phyloP scores from a whole-genome alignment of 1,140 invertebrate genomes.

The Metopolophium dirhodum region DNA sequence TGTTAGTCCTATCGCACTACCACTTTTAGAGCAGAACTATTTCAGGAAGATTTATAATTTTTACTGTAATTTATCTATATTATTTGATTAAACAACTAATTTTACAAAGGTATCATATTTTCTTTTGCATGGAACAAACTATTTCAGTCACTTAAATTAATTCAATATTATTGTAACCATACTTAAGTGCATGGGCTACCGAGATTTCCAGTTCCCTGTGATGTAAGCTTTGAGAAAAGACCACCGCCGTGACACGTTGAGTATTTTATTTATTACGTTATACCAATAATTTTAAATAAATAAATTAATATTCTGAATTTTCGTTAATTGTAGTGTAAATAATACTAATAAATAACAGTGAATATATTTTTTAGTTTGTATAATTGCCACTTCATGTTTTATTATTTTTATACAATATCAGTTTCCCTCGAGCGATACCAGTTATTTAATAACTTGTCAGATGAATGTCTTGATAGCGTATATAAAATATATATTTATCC shows the following conservation, averaged over 20 bases:
- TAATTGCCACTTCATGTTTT: neutral
- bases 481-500: neutral
- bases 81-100: neutral
- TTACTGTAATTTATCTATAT: neutral
- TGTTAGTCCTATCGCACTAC: neutral
- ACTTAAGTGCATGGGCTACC: neutral
- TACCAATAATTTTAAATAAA: neutral
- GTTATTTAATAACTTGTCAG: slow-evolving; percentile 20
- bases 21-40: neutral
- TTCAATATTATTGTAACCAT: neutral
- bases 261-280: neutral
- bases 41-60: neutral
- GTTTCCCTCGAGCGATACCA: slow-evolving; percentile 11
- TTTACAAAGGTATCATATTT: neutral
- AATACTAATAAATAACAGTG: slow-evolving; percentile 12
- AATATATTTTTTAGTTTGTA: neutral
- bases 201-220: neutral
- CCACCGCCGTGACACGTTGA: neutral
- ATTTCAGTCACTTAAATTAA: neutral
- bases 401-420: neutral
- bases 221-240: neutral
- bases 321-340: neutral
- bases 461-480: slow-evolving; percentile 29
- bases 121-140: neutral
- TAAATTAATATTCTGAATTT: neutral